Percentiles rank a stretch among this genome's conserved stretches.
These are phyloP conservation scores for Cheiracanthium punctorium DNA, from an alignment of 2,888 invertebrate genomes.

Conservation along the genomic window DNA sequence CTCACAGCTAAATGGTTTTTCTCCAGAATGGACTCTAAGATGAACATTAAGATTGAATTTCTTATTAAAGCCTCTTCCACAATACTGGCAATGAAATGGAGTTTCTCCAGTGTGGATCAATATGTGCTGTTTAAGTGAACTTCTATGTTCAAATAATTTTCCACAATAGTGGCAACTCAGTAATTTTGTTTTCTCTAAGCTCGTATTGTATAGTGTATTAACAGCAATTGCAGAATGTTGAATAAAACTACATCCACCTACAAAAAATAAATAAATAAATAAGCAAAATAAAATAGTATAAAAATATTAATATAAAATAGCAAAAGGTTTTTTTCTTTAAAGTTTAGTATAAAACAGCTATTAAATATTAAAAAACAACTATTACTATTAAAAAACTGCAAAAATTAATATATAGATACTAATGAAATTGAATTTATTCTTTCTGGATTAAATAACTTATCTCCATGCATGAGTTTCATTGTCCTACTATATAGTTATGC, in stretches of 20 bases:
- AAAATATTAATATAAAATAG: too few relatives aligned
- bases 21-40: not conserved
- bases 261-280: not conserved
- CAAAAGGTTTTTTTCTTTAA: too few relatives aligned
- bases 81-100: not conserved
- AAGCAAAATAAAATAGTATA: too few relatives aligned
- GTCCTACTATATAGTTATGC: too few relatives aligned
- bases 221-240: not conserved
- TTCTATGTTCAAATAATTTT: not conserved
- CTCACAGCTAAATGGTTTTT: constrained; percentile 15
- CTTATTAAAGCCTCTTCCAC: constrained; percentile 1
- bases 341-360: too few relatives aligned
- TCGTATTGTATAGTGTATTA: not conserved
- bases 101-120: constrained; percentile 9
- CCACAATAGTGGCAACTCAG: not conserved
- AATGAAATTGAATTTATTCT: too few relatives aligned
- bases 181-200: not conserved
- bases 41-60: constrained; percentile 8
- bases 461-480: too few relatives aligned
- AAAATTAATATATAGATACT: too few relatives aligned
- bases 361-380: too few relatives aligned
- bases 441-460: too few relatives aligned
- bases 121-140: not conserved
- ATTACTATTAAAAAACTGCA: too few relatives aligned
- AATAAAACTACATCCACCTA: not conserved